phyloP scores from a whole-genome alignment of 2,113 vertebrate genomes.

The Catharus bicknelli region DNA sequence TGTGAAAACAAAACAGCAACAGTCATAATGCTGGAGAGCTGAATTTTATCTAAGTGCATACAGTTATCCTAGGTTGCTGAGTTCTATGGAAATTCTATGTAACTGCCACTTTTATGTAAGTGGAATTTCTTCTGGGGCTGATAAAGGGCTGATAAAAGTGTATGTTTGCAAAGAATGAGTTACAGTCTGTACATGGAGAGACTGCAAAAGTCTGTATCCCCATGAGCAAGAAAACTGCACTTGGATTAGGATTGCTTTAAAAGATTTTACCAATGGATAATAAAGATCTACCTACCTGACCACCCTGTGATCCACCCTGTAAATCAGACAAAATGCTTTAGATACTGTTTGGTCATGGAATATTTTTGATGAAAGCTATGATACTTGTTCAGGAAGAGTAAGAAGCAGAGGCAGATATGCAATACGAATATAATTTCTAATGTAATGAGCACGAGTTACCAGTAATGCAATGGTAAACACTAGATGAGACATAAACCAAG shows the following conservation, averaged over 20 bases:
- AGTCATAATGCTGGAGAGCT: not conserved
- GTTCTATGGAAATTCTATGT: not conserved
- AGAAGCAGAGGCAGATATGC: not conserved
- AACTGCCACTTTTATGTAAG: not conserved
- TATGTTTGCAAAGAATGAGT: not conserved
- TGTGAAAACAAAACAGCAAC: not conserved
- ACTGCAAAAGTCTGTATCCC: not conserved
- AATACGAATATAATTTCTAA: not conserved
- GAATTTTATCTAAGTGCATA: not conserved
- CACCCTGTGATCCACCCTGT: constrained; percentile 16
- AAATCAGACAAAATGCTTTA: not conserved
- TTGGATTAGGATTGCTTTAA: not conserved
- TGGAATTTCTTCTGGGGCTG: not conserved
- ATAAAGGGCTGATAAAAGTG: not conserved
- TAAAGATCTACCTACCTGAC: not conserved
- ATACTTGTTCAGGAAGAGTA: not conserved
- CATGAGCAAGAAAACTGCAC: not conserved
- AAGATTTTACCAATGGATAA: not conserved
- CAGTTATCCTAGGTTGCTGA: not conserved
- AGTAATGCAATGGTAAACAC: not conserved
- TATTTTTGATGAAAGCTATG: not conserved
- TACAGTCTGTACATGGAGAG: not conserved
- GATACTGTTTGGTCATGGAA: not conserved
- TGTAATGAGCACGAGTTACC: rapidly evolving
- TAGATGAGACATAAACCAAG: not conserved